Base-by-base conservation (phyloP, 2,797 vertebrate genomes). In the Chelmon rostratus region DNA sequence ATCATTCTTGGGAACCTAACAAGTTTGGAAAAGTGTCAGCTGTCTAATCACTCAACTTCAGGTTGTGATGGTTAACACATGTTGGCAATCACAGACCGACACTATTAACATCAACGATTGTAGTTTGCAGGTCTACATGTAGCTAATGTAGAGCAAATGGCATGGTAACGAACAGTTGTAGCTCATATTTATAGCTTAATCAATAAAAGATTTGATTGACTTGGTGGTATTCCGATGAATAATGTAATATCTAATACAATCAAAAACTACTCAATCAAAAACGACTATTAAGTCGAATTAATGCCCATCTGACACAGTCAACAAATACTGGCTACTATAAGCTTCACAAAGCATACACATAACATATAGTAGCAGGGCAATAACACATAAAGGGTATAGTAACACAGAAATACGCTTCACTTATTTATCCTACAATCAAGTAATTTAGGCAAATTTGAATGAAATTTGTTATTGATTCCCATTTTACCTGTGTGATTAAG, bases 41-140 rank as follows among this genome's bases (percentile, higher is more conserved):
- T 88, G 90, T 93, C 89, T 90, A 90, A 91, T 91, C 88, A 88
- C 73, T 75, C 74, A 87, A 79, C 87, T 90, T 84, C 79, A 86
- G 67, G 68, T 75, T 74, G 66, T 92, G 94, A 95, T 95, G 89
- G 94, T 82, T 88, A 93, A 93, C 94, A 94, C 84, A 90, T 94
- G 94, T 88, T 74, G 25, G 68, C 61, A 67, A 87, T 91, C 71
- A 76, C 70, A 83, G 53, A 44, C 80, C 78, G 81, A 78, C 84
- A 81, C 71, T 68, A 71, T 54, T 76, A 79, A 86, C 84, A 86
- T 58, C 59, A 72, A 73, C 42, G 76, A 84, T 74, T 84, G 68
- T 38, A 40, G 49, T 54, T 47, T 50, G 69, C 72, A 47, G 63
- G 46, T 61, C 58, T 44, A 59, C 59, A 84, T 68, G 56, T 6